phyloP scores from a whole-genome alignment of 1,140 invertebrate genomes.

The Caenorhabditis latens region DNA sequence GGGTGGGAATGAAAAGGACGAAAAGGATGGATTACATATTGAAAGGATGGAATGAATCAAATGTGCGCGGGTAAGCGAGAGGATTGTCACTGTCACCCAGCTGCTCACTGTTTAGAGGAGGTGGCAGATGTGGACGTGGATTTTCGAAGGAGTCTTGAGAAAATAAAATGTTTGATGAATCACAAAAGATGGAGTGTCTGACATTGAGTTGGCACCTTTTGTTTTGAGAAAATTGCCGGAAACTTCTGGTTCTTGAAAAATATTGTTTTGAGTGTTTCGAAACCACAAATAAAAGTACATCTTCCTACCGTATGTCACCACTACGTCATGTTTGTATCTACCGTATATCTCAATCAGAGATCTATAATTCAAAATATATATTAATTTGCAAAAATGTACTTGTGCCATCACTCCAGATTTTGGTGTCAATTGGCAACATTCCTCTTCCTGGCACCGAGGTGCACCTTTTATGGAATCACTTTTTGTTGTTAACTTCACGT shows the following conservation, averaged over 20 bases:
- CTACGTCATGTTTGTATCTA: too few relatives aligned
- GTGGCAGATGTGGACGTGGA: slow-evolving; percentile 8
- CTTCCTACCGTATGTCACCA: too few relatives aligned
- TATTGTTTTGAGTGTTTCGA: background rate
- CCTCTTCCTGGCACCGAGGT: too few relatives aligned
- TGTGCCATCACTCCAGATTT: too few relatives aligned
- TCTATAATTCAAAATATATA: too few relatives aligned
- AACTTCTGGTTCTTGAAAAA: background rate
- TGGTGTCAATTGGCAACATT: too few relatives aligned
- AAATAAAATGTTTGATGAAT: background rate
- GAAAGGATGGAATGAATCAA: slow-evolving; percentile 9
- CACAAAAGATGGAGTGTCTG: background rate
- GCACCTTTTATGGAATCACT: too few relatives aligned
- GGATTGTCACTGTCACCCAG: slow-evolving; percentile 4
- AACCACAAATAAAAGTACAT: too few relatives aligned
- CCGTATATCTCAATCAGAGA: too few relatives aligned
- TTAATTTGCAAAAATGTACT: too few relatives aligned
- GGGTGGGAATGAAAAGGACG: slow-evolving; percentile 3
- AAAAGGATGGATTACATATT: slow-evolving; percentile 32
- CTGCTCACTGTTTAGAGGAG: slow-evolving; percentile 44
- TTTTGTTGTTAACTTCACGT: background rate
- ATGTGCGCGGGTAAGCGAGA: background rate
- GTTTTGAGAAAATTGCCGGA: slow-evolving; percentile 1
- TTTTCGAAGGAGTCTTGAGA: background rate
- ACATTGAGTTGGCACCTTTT: background rate